phyloP scores from a whole-genome alignment of 2,113 vertebrate species.

The Lonchura striata region DNA sequence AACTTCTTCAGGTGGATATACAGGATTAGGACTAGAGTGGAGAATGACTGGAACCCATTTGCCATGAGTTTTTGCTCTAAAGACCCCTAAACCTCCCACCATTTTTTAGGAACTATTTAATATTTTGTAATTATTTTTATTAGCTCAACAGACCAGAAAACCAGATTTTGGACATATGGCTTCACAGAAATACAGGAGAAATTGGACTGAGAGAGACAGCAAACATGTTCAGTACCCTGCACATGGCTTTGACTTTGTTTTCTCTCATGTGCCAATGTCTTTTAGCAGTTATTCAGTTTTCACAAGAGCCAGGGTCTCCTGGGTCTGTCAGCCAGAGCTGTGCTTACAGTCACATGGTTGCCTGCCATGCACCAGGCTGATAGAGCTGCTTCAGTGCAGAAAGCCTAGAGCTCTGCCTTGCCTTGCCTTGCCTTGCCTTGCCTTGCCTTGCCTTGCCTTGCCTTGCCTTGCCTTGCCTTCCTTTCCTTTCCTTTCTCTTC shows the following conservation, averaged over 20 bases:
- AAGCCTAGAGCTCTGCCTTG: background rate
- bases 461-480: background rate
- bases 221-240: background rate
- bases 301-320: background rate
- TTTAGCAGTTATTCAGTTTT: background rate
- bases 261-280: background rate
- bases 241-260: background rate
- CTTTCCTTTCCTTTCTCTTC: background rate
- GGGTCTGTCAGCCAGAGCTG: background rate
- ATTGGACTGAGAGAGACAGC: background rate
- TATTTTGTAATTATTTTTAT: background rate
- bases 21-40: background rate
- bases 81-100: background rate
- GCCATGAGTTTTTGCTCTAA: background rate
- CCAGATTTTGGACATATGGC: background rate
- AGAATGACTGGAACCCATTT: background rate
- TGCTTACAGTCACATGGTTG: background rate
- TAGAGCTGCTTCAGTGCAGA: background rate
- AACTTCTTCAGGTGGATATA: background rate
- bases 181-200: background rate
- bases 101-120: background rate
- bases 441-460: background rate
- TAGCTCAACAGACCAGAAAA: background rate
- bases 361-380: background rate
- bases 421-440: background rate